A percentile compares a stretch with the other conserved stretches of the same genome.
phyloP scores from a whole-genome alignment of 2,113 vertebrate genomes.

The Phaethornis superciliosus region DNA sequence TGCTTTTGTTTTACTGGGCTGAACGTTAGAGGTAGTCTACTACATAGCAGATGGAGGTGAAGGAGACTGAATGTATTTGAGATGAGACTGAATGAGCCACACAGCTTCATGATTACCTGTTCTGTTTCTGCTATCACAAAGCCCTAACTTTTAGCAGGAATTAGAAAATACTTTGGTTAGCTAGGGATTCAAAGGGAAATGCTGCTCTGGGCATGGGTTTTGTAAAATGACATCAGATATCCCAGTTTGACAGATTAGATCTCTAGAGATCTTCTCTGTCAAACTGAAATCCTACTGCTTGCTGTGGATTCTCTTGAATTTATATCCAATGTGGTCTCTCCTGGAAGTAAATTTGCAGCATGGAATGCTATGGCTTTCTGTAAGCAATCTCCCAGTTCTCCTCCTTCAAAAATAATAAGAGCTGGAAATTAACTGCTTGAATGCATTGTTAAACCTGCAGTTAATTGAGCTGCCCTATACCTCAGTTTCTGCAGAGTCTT shows the following conservation, averaged over 20 bases:
- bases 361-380: neutral
- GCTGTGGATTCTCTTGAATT: neutral
- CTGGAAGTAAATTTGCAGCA: neutral
- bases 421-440: neutral
- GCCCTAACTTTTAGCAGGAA: neutral
- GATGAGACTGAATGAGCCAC: neutral
- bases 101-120: neutral
- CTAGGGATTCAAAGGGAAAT: neutral
- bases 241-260: neutral
- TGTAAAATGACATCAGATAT: neutral
- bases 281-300: neutral
- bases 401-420: neutral
- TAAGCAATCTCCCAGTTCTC: neutral
- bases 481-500: neutral
- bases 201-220: neutral
- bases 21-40: neutral
- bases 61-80: neutral
- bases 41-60: neutral
- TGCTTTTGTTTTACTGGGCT: neutral
- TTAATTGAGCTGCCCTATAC: neutral
- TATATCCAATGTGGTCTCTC: neutral
- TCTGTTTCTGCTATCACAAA: neutral
- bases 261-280: neutral
- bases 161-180: neutral
- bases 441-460: neutral